Conservation (phyloP, 2,113 vertebrate genomes). For the Cervus canadensis region DNA sequence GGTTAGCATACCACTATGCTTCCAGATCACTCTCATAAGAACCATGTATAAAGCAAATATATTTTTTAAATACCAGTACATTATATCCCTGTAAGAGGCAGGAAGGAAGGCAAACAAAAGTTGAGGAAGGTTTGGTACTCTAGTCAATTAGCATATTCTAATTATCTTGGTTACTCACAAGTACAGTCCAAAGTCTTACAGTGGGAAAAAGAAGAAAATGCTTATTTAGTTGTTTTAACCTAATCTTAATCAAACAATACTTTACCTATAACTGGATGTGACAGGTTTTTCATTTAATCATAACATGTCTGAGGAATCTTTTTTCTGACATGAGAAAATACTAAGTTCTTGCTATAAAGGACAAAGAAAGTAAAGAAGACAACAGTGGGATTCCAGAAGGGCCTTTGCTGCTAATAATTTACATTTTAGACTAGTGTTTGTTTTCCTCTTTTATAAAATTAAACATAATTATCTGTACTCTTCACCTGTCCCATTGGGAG, state of each 20-base stretch:
- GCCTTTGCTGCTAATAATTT: constrained; percentile 42
- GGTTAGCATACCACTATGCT: background rate
- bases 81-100: background rate
- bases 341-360: background rate
- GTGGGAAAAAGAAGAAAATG: constrained; percentile 10
- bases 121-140: constrained; percentile 3
- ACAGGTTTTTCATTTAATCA: constrained; percentile 14
- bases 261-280: background rate
- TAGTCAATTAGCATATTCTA: constrained; percentile 6
- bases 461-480: constrained; percentile 58
- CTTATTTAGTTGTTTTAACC: constrained; percentile 43
- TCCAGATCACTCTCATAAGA: background rate
- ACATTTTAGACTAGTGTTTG: constrained; percentile 59
- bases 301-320: constrained; percentile 29
- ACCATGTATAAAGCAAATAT: background rate
- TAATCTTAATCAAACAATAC: constrained; percentile 32
- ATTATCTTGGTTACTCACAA: constrained; percentile 26
- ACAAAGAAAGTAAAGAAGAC: constrained; percentile 32
- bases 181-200: constrained; percentile 18
- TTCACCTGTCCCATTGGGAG: constrained; percentile 50
- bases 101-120: constrained; percentile 34
- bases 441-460: constrained; percentile 64
- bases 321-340: constrained; percentile 13
- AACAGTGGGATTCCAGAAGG: constrained; percentile 28
- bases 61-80: background rate